These are phyloP conservation scores for Nasonia giraulti DNA, from an alignment of 1,140 invertebrate species.

Conservation along the genomic window DNA sequence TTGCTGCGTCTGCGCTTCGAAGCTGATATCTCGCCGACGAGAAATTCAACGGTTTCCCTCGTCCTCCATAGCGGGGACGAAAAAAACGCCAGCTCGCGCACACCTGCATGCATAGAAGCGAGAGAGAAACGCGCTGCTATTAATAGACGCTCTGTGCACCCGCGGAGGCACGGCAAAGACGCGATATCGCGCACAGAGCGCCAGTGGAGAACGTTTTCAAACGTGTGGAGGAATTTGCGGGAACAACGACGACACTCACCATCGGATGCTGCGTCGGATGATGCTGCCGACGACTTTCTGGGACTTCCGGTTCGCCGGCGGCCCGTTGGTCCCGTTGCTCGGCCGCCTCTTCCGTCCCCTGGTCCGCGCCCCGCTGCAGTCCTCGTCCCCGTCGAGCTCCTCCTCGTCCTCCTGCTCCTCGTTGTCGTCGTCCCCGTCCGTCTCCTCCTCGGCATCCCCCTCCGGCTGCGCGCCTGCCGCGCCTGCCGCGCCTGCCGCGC, in stretches of 20 bases:
- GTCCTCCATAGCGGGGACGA: too few relatives aligned
- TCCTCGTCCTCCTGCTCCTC: conserved; percentile 31
- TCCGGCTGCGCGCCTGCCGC: conserved; percentile 28
- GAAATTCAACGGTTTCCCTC: neutral
- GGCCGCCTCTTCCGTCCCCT: conserved; percentile 9
- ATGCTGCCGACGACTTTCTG: conserved; percentile 69
- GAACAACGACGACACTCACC: conserved; percentile 61
- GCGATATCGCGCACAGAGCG: too few relatives aligned
- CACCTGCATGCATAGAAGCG: too few relatives aligned
- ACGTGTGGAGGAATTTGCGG: neutral
- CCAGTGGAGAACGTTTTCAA: neutral
- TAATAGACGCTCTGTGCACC: too few relatives aligned
- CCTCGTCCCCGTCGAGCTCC: conserved; percentile 48
- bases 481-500: conserved; percentile 54
- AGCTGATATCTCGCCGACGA: too few relatives aligned
- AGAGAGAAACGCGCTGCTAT: too few relatives aligned
- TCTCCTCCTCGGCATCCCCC: conserved; percentile 23
- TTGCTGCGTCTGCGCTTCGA: too few relatives aligned
- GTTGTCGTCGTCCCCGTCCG: conserved; percentile 2
- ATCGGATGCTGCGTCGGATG: conserved; percentile 69
- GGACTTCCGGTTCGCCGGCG: conserved; percentile 59
- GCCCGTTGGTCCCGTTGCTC: conserved; percentile 30
- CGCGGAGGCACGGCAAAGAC: too few relatives aligned
- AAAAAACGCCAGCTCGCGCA: neutral
- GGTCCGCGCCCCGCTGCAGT: neutral